phyloP scores from a whole-genome alignment of 2,888 invertebrate species.

The Tiliacea citrago region DNA sequence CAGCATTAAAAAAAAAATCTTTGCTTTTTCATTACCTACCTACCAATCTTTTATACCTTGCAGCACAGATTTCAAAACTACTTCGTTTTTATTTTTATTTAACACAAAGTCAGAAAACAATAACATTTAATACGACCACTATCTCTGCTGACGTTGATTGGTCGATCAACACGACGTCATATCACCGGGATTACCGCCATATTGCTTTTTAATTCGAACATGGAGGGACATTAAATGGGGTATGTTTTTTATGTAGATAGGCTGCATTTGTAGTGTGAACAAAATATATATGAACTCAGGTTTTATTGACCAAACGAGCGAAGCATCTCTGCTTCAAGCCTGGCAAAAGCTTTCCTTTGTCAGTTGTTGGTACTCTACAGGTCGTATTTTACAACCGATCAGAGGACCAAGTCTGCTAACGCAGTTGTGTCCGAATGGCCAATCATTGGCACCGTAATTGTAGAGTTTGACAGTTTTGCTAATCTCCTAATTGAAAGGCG shows the following conservation, averaged over 20 bases:
- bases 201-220: slow-evolving; percentile 62
- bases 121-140: slow-evolving; percentile 20
- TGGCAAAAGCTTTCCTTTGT: too few species aligned
- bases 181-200: slow-evolving; percentile 55
- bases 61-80: neutral
- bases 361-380: too few species aligned
- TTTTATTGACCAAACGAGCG: too few species aligned
- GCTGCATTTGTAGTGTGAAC: neutral
- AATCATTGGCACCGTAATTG: too few species aligned
- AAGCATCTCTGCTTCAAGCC: too few species aligned
- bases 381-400: too few species aligned
- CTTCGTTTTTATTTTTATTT: neutral
- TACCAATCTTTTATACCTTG: neutral
- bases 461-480: too few species aligned
- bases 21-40: too few species aligned
- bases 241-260: neutral
- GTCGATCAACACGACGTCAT: slow-evolving; percentile 58
- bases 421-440: too few species aligned
- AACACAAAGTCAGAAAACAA: slow-evolving; percentile 15
- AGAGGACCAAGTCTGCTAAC: too few species aligned
- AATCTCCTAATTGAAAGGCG: too few species aligned
- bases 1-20: neutral
- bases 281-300: neutral
- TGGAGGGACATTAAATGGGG: slow-evolving; percentile 12
- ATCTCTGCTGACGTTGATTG: slow-evolving; percentile 52